Base-by-base conservation (phyloP, 35 echinoderm and acorn worm genomes). In the Ophiothrix spiculata region DNA sequence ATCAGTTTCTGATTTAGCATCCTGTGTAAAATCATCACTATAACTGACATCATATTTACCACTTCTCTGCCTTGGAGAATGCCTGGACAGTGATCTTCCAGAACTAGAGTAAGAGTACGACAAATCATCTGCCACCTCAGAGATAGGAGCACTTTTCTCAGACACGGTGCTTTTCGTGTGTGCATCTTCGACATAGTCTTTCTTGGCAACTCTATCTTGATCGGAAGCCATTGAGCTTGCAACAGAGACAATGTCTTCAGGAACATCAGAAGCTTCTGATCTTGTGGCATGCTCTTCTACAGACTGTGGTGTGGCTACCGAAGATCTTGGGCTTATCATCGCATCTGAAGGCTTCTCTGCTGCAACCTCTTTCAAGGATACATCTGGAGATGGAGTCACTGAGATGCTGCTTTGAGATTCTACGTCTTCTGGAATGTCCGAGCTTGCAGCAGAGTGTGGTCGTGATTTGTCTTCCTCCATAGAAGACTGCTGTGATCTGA, bases 1-100 rank as follows among this genome's bases (percentile, higher is more conserved):
- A 56, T 99, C 96, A 14, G 90, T 94, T 77, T 93, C 91, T 56
- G 89, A 91, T 39, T 84, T 87, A 6, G 79, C 84, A 78, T 91
- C 77, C 40, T 81, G 78, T 1, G 54, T 41, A 39, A 94, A 94
- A 74, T 89, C 82, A 45, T 91, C 89, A 56, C 92, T 93, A 86
- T 99, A 94, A 36, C 92, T 90, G 34, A 37, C 83, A 32, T 79
- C 89, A 29, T 82, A 86, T 75, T 86, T 78, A 33, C 69, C 81
- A 84, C 81, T 84, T 36, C 63, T 54, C 37, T 31, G 54, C 33
- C 81, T 33, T 28, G 78, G 42, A 33, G 45, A 60, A 37, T 84
- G 81, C 1, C 46, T 33, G 10, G 81, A 84, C 77, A 39, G 25
- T 14, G 77, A 39, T 69, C 40, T 60, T 36, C 32, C 56, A 3